phyloP scores from a whole-genome alignment of 2,888 invertebrate genomes.

The Plebejus anna region DNA sequence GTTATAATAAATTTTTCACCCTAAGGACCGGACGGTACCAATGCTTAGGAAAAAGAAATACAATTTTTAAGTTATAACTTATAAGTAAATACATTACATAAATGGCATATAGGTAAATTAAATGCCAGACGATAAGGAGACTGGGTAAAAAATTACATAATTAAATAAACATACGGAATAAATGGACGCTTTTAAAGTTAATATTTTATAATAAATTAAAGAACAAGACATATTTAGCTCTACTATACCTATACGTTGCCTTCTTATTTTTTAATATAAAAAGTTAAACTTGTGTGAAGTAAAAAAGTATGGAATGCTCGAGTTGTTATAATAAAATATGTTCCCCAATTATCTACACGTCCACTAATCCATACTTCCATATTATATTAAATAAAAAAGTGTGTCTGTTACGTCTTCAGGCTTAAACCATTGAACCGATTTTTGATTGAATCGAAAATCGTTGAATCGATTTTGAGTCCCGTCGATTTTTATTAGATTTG shows the following conservation, averaged over 20 bases:
- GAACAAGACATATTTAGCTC: neutral
- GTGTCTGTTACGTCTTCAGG: no score
- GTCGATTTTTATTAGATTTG: no score
- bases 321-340: neutral
- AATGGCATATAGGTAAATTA: neutral
- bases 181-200: neutral
- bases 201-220: conserved; percentile 6
- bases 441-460: no score
- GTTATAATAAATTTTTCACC: neutral
- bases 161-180: conserved; percentile 14
- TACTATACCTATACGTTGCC: neutral
- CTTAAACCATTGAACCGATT: no score
- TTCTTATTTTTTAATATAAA: neutral
- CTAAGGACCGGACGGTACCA: no score
- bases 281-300: neutral
- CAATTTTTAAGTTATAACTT: neutral
- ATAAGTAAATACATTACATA: neutral
- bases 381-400: no score
- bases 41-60: neutral
- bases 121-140: conserved; percentile 8
- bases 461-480: no score
- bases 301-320: neutral
- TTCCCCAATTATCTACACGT: no score
- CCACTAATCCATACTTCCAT: neutral
- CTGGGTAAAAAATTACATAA: conserved; percentile 12